phyloP scores from a whole-genome alignment of 2,888 invertebrate species.

The Heliothis peltigera region DNA sequence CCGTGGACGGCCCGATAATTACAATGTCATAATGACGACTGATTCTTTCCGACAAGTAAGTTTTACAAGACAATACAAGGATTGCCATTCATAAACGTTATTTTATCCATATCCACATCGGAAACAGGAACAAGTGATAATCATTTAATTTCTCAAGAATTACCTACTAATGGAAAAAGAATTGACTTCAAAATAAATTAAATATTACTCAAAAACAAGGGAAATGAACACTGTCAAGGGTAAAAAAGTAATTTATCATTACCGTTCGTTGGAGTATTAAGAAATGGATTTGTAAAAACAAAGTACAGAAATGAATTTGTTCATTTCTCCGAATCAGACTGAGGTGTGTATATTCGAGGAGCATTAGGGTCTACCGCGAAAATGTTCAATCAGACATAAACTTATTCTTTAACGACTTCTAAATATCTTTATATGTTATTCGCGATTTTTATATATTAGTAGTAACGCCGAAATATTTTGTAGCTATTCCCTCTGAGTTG shows the following conservation, averaged over 20 bases:
- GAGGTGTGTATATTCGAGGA: background rate
- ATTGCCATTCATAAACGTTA: conserved; percentile 4
- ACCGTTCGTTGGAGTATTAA: conserved; percentile 13
- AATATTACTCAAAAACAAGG: conserved; percentile 40
- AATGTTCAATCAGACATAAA: background rate
- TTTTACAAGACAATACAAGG: conserved; percentile 25
- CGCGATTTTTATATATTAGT: too few relatives aligned
- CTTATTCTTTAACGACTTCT: too few relatives aligned
- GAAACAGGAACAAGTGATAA: conserved; percentile 37
- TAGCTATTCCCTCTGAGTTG: too few relatives aligned
- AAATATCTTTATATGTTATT: too few relatives aligned
- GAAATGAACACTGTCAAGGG: conserved; percentile 41
- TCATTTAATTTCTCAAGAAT: conserved; percentile 10
- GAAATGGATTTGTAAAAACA: conserved; percentile 45
- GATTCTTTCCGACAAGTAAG: conserved; percentile 7
- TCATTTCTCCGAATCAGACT: conserved; percentile 29
- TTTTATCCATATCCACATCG: conserved; percentile 3
- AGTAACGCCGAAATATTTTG: too few relatives aligned
- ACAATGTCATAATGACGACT: conserved; percentile 2
- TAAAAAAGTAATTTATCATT: conserved; percentile 51
- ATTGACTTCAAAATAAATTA: conserved; percentile 43
- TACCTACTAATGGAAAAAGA: conserved; percentile 27
- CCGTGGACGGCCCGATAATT: conserved; percentile 3
- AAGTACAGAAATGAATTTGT: conserved; percentile 28
- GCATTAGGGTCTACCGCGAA: background rate